Conservation (phyloP, 2,888 invertebrate genomes). For the Argyra leucocephala region DNA sequence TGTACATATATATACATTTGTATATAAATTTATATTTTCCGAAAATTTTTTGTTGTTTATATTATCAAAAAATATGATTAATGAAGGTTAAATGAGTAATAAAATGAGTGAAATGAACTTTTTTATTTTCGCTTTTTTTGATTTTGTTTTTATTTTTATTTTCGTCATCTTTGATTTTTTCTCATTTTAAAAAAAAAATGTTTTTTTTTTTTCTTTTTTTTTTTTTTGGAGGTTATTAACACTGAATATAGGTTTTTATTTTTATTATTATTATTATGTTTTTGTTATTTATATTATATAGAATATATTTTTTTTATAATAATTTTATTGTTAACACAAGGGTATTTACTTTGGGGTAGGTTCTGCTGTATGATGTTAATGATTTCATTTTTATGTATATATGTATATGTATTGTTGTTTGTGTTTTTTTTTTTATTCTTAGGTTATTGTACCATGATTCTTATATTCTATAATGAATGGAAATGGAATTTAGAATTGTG, state of each 20-base stretch:
- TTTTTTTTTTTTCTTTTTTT: no score
- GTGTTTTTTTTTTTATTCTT: no score
- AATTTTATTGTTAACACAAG: not conserved
- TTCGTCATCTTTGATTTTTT: not conserved
- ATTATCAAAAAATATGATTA: not conserved
- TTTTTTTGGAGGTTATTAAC: no score
- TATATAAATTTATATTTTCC: not conserved
- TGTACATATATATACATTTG: not conserved
- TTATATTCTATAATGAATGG: no score
- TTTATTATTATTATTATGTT: not conserved
- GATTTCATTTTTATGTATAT: not conserved
- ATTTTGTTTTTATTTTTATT: not conserved
- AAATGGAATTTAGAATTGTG: no score
- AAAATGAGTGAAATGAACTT: not conserved
- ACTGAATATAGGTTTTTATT: not conserved
- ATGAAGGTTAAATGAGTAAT: constrained; percentile 3
- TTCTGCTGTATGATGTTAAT: not conserved
- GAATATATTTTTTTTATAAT: not conserved
- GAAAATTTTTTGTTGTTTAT: not conserved
- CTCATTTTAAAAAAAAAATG: not conserved
- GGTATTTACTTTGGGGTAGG: not conserved
- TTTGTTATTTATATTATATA: not conserved
- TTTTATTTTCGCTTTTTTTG: not conserved
- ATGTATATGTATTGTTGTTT: not conserved
- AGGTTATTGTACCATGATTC: no score